phyloP scores from a whole-genome alignment of 2,113 vertebrate genomes.

The Athene noctua region DNA sequence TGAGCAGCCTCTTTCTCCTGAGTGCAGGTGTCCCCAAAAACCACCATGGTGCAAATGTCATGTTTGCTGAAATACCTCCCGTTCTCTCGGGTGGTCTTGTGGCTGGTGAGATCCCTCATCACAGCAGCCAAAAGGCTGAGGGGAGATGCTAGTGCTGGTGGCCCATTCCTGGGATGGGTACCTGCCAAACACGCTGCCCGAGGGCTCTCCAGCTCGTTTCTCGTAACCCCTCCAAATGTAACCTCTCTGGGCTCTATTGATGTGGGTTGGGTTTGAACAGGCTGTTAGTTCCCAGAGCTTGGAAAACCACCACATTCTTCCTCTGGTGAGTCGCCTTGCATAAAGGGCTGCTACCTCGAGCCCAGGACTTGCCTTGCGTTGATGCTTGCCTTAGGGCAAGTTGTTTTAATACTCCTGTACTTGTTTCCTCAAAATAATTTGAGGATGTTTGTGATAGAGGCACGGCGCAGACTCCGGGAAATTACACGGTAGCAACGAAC shows the following conservation, averaged over 20 bases:
- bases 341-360: not conserved
- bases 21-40: not conserved
- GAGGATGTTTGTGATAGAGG: not conserved
- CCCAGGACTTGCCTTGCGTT: not conserved
- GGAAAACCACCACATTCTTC: not conserved
- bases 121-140: not conserved
- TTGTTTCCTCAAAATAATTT: not conserved
- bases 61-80: fast-evolving
- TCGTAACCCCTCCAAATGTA: not conserved
- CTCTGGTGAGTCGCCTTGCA: not conserved
- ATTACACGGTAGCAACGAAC: not conserved
- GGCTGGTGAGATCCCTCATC: not conserved
- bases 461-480: not conserved
- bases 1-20: not conserved
- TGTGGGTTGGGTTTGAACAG: not conserved
- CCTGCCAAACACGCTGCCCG: not conserved
- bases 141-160: not conserved
- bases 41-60: fast-evolving
- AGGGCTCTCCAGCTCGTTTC: not conserved
- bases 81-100: not conserved
- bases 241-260: not conserved
- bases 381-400: not conserved
- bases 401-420: too few species aligned
- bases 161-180: not conserved
- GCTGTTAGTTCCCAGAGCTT: not conserved